Percentiles rank a stretch among this genome's conserved stretches.
These are phyloP conservation scores for Oxystoma pomonae DNA, from an alignment of 2,888 invertebrate genomes.

Conservation along the genomic window DNA sequence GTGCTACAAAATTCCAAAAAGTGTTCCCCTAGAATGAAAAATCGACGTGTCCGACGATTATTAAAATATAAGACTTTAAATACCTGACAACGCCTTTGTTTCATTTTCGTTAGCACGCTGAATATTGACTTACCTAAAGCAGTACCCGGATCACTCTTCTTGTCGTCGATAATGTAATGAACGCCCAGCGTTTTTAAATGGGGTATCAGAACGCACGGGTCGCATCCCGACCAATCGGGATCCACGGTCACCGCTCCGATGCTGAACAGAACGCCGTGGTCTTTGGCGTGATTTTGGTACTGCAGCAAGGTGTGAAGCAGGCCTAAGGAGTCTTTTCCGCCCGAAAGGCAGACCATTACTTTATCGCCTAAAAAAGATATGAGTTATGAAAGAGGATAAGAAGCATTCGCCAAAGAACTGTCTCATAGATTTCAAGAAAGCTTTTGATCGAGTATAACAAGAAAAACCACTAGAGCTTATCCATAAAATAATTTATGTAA, in stretches of 20 bases:
- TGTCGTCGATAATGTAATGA: conserved; percentile 70
- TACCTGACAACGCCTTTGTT: no score
- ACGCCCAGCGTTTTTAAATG: conserved; percentile 70
- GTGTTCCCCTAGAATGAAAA: no score
- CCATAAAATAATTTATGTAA: no score
- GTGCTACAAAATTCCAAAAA: no score
- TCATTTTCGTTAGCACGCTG: no score
- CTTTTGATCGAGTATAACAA: no score
- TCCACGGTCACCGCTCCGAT: conserved; percentile 75
- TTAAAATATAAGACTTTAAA: no score
- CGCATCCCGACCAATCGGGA: conserved; percentile 53
- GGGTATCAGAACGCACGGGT: conserved; percentile 62
- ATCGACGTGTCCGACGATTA: no score
- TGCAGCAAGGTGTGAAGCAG: conserved; percentile 80
- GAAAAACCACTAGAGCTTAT: no score
- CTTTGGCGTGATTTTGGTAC: conserved; percentile 72
- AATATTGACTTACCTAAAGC: conserved; percentile 35
- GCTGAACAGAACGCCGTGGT: conserved; percentile 71
- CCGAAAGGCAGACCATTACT: conserved; percentile 80
- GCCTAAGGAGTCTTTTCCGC: conserved; percentile 79
- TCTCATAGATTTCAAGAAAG: no score
- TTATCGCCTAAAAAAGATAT: conserved; percentile 23
- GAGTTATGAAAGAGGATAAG: no score
- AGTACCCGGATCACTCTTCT: conserved; percentile 33
- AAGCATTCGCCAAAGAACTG: no score